Evolutionary conservation across 2,113 vertebrate genomes (phyloP).

Genomic region (Tetrao urogallus): DNA sequence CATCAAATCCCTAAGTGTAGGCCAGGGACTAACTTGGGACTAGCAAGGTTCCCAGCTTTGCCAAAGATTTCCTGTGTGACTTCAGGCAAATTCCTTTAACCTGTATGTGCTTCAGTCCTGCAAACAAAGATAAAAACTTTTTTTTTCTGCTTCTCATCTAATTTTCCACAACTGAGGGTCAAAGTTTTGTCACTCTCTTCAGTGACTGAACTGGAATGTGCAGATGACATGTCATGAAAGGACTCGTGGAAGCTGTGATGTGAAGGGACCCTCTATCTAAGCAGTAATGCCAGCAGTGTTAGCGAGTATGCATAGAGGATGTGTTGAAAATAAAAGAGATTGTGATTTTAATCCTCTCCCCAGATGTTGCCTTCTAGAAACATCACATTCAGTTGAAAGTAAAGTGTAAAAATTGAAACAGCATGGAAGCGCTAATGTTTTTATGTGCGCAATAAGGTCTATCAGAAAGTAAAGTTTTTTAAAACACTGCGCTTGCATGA

Average conservation of each 20-base stretch:
- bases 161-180: not conserved
- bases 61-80: not conserved
- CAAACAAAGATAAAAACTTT: not conserved
- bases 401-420: not conserved
- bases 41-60: not conserved
- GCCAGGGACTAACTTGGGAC: not conserved
- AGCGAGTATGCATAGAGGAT: rapidly evolving
- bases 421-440: slow-evolving; percentile 19
- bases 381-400: not conserved
- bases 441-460: slow-evolving; percentile 3
- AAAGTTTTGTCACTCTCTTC: not conserved
- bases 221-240: not conserved
- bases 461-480: slow-evolving; percentile 46
- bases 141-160: not conserved
- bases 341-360: not conserved
- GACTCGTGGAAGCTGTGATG: not conserved
- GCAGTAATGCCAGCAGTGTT: not conserved
- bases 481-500: not conserved
- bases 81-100: not conserved
- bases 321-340: not conserved
- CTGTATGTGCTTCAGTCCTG: not conserved
- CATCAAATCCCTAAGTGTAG: not conserved
- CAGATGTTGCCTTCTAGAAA: not conserved
- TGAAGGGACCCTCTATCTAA: not conserved
- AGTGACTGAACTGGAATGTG: not conserved